Conservation (phyloP, 2,797 vertebrate species). For the Paedocypris micromegethes region DNA sequence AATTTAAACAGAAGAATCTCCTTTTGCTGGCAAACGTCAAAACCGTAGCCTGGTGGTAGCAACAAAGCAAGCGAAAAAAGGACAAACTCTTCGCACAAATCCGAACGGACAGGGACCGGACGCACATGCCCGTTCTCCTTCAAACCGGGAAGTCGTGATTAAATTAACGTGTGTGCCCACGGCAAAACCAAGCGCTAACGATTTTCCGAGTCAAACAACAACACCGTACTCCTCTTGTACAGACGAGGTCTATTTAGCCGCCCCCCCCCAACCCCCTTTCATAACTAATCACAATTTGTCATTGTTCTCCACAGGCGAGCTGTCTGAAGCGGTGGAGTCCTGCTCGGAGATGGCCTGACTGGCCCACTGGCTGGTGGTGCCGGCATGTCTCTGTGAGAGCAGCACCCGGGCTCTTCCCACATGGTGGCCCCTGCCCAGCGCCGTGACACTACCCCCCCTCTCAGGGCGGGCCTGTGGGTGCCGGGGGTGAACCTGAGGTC, state of each 20-base stretch:
- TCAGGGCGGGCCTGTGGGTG: conserved; percentile 61
- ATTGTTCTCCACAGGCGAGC: conserved; percentile 68
- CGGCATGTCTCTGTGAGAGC: conserved; percentile 71
- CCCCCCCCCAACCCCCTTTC: conserved; percentile 59
- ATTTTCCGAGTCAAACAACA: conserved; percentile 8
- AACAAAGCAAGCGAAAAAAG: conserved; percentile 66
- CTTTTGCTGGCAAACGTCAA: conserved; percentile 87
- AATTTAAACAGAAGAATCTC: conserved; percentile 91
- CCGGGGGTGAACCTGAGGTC: conserved; percentile 57
- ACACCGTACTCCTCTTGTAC: conserved; percentile 26
- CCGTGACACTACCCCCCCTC: conserved; percentile 49
- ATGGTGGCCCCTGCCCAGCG: conserved; percentile 58
- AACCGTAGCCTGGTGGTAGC: conserved; percentile 81
- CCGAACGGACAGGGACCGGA: no score
- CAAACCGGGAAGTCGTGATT: no score
- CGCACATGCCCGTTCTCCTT: no score
- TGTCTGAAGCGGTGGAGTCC: conserved; percentile 70
- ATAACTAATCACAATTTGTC: conserved; percentile 64
- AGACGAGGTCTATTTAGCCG: conserved; percentile 39
- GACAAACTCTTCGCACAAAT: conserved; percentile 56
- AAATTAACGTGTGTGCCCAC: no score
- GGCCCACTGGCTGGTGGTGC: conserved; percentile 72
- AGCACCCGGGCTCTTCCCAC: conserved; percentile 66
- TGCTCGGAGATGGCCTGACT: conserved; percentile 65
- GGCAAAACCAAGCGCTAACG: background rate